Evolutionary conservation across 2,113 vertebrate species (phyloP).

Genomic region (Elaphurus davidianus): DNA sequence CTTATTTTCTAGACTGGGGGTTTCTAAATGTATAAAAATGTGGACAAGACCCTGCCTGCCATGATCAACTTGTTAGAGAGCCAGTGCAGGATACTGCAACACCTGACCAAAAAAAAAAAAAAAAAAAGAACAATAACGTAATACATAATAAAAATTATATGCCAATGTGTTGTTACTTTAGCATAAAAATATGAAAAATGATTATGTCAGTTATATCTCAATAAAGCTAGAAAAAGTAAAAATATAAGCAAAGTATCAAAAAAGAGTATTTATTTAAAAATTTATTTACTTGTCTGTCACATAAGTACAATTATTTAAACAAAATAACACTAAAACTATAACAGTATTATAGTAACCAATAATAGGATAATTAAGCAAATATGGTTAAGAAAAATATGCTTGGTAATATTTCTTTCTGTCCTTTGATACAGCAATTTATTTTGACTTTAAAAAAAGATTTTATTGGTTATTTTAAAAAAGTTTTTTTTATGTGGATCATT

Average conservation of each 20-base stretch:
- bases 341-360: not conserved
- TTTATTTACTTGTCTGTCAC: not conserved
- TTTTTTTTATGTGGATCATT: not conserved
- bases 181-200: not conserved
- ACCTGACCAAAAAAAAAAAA: not conserved
- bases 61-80: not conserved
- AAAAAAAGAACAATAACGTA: not conserved
- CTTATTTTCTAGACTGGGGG: not conserved
- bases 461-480: not conserved
- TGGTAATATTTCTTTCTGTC: not conserved
- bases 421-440: not conserved
- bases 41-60: not conserved
- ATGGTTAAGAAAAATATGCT: not conserved
- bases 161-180: not conserved
- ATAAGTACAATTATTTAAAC: not conserved
- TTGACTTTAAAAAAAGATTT: not conserved
- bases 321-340: not conserved
- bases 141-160: not conserved
- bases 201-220: not conserved
- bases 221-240: not conserved
- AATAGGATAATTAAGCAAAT: not conserved
- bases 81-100: not conserved
- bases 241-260: not conserved
- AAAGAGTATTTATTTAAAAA: not conserved
- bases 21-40: not conserved